These are phyloP conservation scores for Montipora foliosa DNA, from an alignment of 64 coral and sea anemone species.

Conservation along the genomic window DNA sequence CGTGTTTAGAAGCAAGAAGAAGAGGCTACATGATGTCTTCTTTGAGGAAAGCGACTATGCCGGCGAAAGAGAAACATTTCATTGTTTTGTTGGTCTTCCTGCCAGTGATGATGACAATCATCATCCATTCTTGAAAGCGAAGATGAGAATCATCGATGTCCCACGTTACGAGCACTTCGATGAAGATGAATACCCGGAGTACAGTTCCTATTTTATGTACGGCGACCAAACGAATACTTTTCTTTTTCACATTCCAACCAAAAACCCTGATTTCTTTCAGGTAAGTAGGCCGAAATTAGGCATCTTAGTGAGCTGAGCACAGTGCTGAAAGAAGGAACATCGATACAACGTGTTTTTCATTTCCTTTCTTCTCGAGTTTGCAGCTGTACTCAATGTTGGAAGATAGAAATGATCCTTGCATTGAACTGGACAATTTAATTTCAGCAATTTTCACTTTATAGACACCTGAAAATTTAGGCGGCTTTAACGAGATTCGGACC, in stretches of 20 bases:
- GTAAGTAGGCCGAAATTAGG: background rate
- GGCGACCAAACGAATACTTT: conserved; percentile 16
- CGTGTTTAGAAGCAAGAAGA: background rate
- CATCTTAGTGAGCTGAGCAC: no score
- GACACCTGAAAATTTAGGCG: no score
- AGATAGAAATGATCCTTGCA: no score
- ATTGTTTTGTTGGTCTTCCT: conserved; percentile 30
- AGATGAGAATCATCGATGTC: conserved; percentile 36
- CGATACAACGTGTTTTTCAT: no score
- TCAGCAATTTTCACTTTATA: no score
- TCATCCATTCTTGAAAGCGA: conserved; percentile 30
- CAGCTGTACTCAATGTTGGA: no score
- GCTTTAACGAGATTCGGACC: no score
- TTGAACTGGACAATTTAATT: no score
- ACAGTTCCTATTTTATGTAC: conserved; percentile 47
- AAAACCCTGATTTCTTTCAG: conserved; percentile 43
- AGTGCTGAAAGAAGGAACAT: no score
- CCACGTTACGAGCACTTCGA: conserved; percentile 51
- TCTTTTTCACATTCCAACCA: conserved; percentile 42
- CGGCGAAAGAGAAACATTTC: background rate
- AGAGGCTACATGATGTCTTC: background rate
- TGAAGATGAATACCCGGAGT: conserved; percentile 33
- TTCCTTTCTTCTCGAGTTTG: no score
- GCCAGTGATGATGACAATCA: background rate
- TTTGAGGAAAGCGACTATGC: background rate